Evolutionary conservation across 2,113 vertebrate genomes (phyloP), one percentile per base, ranked within the genome.

Genomic region (Bubalus kerabau): DNA sequence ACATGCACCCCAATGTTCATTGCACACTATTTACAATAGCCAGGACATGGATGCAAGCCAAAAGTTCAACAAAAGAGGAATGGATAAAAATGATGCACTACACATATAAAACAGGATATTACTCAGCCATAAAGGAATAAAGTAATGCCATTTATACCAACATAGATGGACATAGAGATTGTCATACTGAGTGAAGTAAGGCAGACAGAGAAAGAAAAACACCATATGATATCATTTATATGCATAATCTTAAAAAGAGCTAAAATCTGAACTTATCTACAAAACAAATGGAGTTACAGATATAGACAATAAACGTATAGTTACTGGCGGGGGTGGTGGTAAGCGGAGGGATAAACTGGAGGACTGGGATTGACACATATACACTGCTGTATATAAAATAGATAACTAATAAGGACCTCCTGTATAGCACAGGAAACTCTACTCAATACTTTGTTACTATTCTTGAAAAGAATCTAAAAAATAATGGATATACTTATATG

Each of bases 291-390:
- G 40, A 80, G 14, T 80, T 48, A 30, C 76, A 80, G 43, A 80
- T 30, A 48, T 30, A 78, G 43, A 78, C 26, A 78, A 78, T 80
- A 78, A 48, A 48, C 43, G 16, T 46, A 30, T 30, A 48, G 46
- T 32, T 80, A 11, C 67, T 74, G n/a, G 62, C 0, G 1, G 2
- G 28, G 15, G 15, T 28, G 15, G 46, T 28, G 43, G 15, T 43
- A 15, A 43, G 23, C 0, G 1, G 23, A 43, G 46, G 28, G 28
- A 32, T 80, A 80, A 80, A 50, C 46, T 50, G 76, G 28, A 50
- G 28, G 46, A 50, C 1, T 80, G 46, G 46, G 76, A 50, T 1
- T 32, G 76, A 80, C 46, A 48, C 76, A 30, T 48, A 80, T 26
- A 32, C 43, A 32, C 46, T 50, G 32, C 1, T 19, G 28, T 81